phyloP scores from a whole-genome alignment of 1,140 invertebrate genomes.

The Zeugodacus cucurbitae region DNA sequence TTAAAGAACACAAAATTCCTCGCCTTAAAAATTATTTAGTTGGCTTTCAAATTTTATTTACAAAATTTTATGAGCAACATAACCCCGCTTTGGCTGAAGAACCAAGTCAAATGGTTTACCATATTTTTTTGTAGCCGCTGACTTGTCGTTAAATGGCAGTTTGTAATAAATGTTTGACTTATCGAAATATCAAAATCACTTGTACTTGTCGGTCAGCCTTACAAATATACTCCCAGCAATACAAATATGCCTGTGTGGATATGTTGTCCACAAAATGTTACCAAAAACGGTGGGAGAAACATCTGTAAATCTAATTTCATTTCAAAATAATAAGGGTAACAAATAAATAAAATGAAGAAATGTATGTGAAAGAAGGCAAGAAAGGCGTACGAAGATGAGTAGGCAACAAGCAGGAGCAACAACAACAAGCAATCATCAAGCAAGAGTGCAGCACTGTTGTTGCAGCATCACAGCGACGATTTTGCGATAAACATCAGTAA shows the following conservation, averaged over 20 bases:
- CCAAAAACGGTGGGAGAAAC: slow-evolving; percentile 20
- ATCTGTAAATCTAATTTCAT: slow-evolving; percentile 39
- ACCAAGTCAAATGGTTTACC: neutral
- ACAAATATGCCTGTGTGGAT: neutral
- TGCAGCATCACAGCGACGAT: neutral
- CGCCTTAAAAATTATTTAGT: neutral
- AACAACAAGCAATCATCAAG: neutral
- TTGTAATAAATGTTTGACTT: slow-evolving; percentile 10
- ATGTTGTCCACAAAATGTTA: neutral
- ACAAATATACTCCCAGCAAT: neutral
- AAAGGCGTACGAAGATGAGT: neutral
- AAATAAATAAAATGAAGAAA: slow-evolving; percentile 9
- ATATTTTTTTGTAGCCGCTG: neutral
- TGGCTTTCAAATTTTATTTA: neutral
- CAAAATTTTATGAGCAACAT: neutral
- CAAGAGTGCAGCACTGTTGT: too few relatives aligned
- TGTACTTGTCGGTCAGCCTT: neutral
- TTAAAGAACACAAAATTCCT: neutral
- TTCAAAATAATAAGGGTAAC: slow-evolving; percentile 30
- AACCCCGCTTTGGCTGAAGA: neutral
- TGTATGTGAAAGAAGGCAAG: neutral
- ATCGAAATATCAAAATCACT: slow-evolving; percentile 28
- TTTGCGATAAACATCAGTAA: neutral
- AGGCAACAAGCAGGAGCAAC: neutral
- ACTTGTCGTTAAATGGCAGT: neutral